Evolutionary conservation across 2,888 invertebrate genomes (phyloP), one percentile per base, ranked within the genome.

Genomic region (Amphiduros pacificus): DNA sequence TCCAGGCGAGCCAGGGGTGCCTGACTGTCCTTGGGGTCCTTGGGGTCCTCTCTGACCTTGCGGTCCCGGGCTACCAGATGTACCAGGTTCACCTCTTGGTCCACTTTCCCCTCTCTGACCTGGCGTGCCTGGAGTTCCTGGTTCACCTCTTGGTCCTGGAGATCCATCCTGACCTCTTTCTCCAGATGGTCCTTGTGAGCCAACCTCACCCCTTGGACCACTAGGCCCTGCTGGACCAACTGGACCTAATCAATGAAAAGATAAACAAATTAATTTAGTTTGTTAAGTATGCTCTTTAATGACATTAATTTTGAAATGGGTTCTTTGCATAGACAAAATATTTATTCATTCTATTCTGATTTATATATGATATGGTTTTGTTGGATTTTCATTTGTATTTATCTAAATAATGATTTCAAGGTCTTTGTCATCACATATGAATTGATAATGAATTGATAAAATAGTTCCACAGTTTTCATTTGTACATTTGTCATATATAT

Each of bases 161-260:
- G 54, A 40, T 55, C 64, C 64, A 26, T 5, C 20, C n/a, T 24
- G 32, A n/a, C 59, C 59, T 28, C 36, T 60, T 61, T 53, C 32
- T 22, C 69, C 69, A 24, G 52, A 22, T 49, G 51, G 55, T 28
- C 68, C 68, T 20, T 24, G 32, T 24, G 40, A 31, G 20, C 70
- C 70, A 50, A 55, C 14, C 49, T 51, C 41, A 28, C 70, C 70
- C 36, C 32, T 41, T 52, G 50, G 54, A 24, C 69, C 69, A 41
- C 49, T n/a, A 36, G 50, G 48, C 44, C 69, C 69, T 26, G 56
- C 27, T 32, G 41, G 50, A 28, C 68, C 68, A 55, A 26, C 26
- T 17, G 40, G 40, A 20, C 65, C 63, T 44, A 44, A 44, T 20
- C 5, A 4, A 44, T 20, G 44, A 44, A 11, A 17, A 11, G 22